These are phyloP conservation scores for Phrynosoma platyrhinos DNA, from an alignment of 2,113 vertebrate genomes.

Conservation along the genomic window DNA sequence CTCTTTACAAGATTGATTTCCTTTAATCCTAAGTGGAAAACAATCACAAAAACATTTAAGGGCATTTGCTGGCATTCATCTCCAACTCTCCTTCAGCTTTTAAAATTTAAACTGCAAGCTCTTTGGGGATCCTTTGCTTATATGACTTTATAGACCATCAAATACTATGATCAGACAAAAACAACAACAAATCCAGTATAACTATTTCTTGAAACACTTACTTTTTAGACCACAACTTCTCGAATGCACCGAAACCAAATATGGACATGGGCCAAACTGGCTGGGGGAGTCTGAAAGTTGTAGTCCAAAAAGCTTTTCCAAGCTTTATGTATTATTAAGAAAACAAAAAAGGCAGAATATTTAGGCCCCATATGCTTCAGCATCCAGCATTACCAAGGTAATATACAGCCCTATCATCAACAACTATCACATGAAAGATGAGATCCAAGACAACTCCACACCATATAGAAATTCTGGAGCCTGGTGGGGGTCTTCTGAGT, in stretches of 20 bases:
- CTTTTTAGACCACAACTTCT: no score
- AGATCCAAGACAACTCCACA: slow-evolving; percentile 55
- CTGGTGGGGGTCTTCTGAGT: slow-evolving; percentile 90
- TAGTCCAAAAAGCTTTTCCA: neutral
- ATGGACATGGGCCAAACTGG: no score
- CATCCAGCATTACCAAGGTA: neutral
- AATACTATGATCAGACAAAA: neutral
- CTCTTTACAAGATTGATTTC: neutral
- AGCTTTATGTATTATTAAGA: no score
- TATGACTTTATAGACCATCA: neutral
- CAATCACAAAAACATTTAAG: no score
- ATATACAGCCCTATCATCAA: no score
- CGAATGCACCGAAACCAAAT: no score
- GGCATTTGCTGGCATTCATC: no score
- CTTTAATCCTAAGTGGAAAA: no score
- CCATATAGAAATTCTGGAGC: slow-evolving; percentile 92
- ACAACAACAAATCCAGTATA: neutral
- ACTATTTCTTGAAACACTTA: no score
- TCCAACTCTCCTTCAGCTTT: neutral
- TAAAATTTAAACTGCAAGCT: neutral
- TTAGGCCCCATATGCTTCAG: no score
- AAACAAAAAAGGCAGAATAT: no score
- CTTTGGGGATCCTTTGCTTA: neutral
- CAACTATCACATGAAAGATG: no score
- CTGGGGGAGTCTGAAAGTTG: neutral